Evolutionary conservation across 2,113 vertebrate genomes (phyloP).

Genomic region (Colistium nudipinnis): DNA sequence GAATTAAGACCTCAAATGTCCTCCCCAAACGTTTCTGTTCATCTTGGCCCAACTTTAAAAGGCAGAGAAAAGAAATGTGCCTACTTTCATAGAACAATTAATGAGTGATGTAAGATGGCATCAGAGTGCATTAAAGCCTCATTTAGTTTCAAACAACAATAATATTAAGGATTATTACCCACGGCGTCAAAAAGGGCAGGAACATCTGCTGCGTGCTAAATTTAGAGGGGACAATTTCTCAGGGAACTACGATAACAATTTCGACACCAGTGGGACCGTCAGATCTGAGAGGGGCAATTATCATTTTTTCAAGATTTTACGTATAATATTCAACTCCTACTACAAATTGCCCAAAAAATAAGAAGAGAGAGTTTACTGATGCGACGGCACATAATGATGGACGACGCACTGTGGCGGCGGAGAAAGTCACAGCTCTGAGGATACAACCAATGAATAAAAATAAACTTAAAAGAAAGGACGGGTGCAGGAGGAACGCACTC

Average conservation of each 20-base stretch:
- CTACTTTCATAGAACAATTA: conserved; percentile 78
- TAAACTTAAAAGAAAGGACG: conserved; percentile 63
- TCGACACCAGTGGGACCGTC: conserved; percentile 10
- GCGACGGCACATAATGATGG: conserved; percentile 39
- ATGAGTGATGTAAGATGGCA: conserved; percentile 75
- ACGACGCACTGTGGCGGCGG: conserved; percentile 19
- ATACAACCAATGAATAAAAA: conserved; percentile 24
- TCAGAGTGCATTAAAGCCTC: conserved; percentile 82
- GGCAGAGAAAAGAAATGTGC: conserved; percentile 60
- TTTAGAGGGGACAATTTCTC: conserved; percentile 62
- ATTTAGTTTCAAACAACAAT: conserved; percentile 79
- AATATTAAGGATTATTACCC: conserved; percentile 81
- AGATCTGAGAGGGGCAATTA: conserved; percentile 12
- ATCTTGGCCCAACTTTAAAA: conserved; percentile 52
- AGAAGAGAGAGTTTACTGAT: conserved; percentile 37
- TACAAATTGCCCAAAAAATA: too few species aligned
- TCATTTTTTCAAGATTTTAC: conserved; percentile 1
- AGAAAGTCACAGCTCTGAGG: conserved; percentile 48
- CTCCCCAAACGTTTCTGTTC: conserved; percentile 67
- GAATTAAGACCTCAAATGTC: conserved; percentile 51
- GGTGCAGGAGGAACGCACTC: conserved; percentile 58
- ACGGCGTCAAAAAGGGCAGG: conserved; percentile 70
- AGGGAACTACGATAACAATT: conserved; percentile 41
- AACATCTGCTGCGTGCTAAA: conserved; percentile 73
- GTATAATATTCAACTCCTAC: too few species aligned